Evolutionary conservation across 1,140 invertebrate genomes (phyloP).

Genomic region (Aphaenogaster floridana): DNA sequence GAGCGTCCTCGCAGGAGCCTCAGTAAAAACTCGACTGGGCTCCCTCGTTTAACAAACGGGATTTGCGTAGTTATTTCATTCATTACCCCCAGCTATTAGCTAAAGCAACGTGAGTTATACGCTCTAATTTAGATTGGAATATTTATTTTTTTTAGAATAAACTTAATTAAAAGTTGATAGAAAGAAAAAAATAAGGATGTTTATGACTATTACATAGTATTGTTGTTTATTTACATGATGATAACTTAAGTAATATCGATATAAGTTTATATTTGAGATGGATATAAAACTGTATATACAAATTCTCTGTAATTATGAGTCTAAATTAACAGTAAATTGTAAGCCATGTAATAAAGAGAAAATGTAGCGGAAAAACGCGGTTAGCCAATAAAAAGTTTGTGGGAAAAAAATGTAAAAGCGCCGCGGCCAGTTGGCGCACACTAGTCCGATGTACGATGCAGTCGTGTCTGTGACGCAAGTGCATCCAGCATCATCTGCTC

Average conservation of each 20-base stretch:
- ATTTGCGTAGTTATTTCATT: constrained; percentile 26
- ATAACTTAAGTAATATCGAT: neutral
- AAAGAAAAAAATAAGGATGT: neutral
- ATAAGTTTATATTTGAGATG: neutral
- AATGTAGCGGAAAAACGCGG: neutral
- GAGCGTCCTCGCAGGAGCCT: neutral
- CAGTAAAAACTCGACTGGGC: neutral
- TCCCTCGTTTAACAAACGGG: constrained; percentile 7
- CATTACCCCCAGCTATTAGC: neutral
- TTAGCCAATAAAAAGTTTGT: neutral
- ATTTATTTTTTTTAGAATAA: neutral
- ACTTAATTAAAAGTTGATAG: neutral
- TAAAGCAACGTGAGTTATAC: neutral
- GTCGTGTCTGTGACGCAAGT: constrained; percentile 66
- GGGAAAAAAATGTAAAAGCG: constrained; percentile 1
- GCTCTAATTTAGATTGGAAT: neutral
- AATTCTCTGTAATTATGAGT: neutral
- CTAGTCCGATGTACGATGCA: constrained; percentile 25
- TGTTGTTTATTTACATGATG: neutral
- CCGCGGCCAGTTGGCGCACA: constrained; percentile 30
- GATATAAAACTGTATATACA: neutral
- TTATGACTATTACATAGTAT: neutral
- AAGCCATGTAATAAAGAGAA: neutral
- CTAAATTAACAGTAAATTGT: constrained; percentile 28
- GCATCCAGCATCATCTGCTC: constrained; percentile 70